These are phyloP conservation scores for Apogon hyalosoma DNA, from an alignment of 2,797 vertebrate genomes.

Conservation along the genomic window DNA sequence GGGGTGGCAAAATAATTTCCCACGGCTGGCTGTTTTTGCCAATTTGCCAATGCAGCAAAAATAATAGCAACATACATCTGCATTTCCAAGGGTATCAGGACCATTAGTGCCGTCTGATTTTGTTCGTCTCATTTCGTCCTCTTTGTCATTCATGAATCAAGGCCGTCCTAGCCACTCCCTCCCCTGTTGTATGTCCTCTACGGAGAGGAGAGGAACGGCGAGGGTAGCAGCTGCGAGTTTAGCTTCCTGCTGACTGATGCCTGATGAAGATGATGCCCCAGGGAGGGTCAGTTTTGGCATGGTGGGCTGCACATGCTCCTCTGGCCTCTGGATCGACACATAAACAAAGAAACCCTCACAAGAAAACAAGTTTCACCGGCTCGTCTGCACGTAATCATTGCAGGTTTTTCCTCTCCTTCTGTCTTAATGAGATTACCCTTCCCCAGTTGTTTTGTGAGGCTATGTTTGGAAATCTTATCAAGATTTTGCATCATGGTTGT, in stretches of 20 bases:
- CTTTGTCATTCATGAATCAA: slow-evolving; percentile 83
- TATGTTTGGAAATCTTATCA: slow-evolving; percentile 60
- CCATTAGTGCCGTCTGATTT: slow-evolving; percentile 47
- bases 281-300: slow-evolving; percentile 71
- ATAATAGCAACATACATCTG: slow-evolving; percentile 60
- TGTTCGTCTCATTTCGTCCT: slow-evolving; percentile 71
- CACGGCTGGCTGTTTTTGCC: slow-evolving; percentile 34
- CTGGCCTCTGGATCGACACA: slow-evolving; percentile 50
- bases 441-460: slow-evolving; percentile 28
- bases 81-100: slow-evolving; percentile 59
- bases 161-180: slow-evolving; percentile 72
- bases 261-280: slow-evolving; percentile 62
- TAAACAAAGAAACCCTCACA: slow-evolving; percentile 49
- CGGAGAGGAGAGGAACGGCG: slow-evolving; percentile 52
- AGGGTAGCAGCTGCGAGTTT: slow-evolving; percentile 76
- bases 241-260: slow-evolving; percentile 70
- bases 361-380: slow-evolving; percentile 25
- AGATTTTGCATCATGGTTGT: slow-evolving; percentile 45
- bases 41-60: slow-evolving; percentile 66
- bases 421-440: slow-evolving; percentile 54
- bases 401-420: slow-evolving; percentile 18
- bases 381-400: slow-evolving; percentile 46
- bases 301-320: slow-evolving; percentile 50
- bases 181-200: slow-evolving; percentile 68
- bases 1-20: slow-evolving; percentile 26